phyloP scores from a whole-genome alignment of 2,113 vertebrate species.

The Dendrocopos noguchii region DNA sequence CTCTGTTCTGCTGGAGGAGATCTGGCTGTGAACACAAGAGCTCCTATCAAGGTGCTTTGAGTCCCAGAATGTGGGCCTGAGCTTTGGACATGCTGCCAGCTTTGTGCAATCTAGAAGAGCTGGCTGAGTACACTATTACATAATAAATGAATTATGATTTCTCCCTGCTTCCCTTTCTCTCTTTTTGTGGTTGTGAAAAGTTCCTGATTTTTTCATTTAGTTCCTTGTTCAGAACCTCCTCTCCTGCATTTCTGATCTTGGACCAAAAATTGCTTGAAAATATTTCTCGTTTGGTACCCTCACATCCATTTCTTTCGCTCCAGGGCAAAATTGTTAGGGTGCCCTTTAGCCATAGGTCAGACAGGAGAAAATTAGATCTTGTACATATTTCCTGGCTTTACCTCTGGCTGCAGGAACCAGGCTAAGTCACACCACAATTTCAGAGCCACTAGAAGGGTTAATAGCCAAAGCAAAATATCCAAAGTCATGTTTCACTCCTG shows the following conservation, averaged over 20 bases:
- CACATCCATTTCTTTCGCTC: neutral
- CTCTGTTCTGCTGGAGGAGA: neutral
- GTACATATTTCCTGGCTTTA: neutral
- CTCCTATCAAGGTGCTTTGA: neutral
- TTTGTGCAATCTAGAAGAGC: neutral
- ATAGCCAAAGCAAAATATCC: neutral
- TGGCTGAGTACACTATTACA: neutral
- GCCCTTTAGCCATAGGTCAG: neutral
- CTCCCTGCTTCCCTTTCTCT: neutral
- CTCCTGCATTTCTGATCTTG: neutral
- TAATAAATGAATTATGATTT: neutral
- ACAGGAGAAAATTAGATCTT: neutral
- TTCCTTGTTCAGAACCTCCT: neutral
- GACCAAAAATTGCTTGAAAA: neutral
- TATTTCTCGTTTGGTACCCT: neutral
- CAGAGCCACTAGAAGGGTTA: neutral
- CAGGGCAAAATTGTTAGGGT: neutral
- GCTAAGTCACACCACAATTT: neutral
- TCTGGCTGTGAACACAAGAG: neutral
- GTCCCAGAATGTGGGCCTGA: neutral
- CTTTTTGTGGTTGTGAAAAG: neutral
- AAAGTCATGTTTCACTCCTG: neutral
- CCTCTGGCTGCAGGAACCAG: neutral
- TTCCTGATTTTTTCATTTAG: neutral
- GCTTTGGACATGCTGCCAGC: neutral